Base-by-base conservation (phyloP, 2,113 vertebrate species). In the Hiodon alosoides region DNA sequence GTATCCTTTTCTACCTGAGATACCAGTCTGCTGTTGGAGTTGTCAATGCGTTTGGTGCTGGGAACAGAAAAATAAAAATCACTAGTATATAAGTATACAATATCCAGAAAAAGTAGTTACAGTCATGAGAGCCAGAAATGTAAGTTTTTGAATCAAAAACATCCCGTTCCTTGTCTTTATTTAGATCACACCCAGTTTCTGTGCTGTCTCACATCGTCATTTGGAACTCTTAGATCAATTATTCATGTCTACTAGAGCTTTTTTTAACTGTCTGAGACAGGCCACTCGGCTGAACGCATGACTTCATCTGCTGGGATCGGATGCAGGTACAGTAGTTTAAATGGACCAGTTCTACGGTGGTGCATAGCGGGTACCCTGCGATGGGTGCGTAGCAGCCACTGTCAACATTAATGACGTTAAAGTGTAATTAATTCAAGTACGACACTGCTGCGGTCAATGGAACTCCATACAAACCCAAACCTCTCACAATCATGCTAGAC, bases 1-100 rank as follows among this genome's bases (percentile, higher is more conserved):
- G 92, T 92, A 80, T 96, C 95, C 79, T 96, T 96, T 84, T 98
- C 96, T 3, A 99, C 95, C 78, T 99, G 97, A 78, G 94, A 94
- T 67, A 93, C 93, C 86, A 99, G 89, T 75, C 96, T 91, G 79
- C 95, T 98, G 87, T 98, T 99, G 76, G 96, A 98, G 86, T 97
- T 96, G 83, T 99, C 97, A 2, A 94, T 91, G 0, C 93, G 92
- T 77, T 92, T 94, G 9, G 97, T 98, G 84, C 97, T 98, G 83
- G 66, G 86, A 87, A 79, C n/a, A 66, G 75, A 62, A 8, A 77
- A 78, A 85, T 60, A 79, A 9, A 81, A 1, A 4, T 66, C 61
- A 4, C 13, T 66, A 8, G 61, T 16, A 9, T 16, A 53, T 7
- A 64, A 65, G 17, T 16, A 65, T 16, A 10, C 54, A 57, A 57